These are phyloP conservation scores for Nylanderia fulva DNA, from an alignment of 1,140 invertebrate species.

Conservation along the genomic window DNA sequence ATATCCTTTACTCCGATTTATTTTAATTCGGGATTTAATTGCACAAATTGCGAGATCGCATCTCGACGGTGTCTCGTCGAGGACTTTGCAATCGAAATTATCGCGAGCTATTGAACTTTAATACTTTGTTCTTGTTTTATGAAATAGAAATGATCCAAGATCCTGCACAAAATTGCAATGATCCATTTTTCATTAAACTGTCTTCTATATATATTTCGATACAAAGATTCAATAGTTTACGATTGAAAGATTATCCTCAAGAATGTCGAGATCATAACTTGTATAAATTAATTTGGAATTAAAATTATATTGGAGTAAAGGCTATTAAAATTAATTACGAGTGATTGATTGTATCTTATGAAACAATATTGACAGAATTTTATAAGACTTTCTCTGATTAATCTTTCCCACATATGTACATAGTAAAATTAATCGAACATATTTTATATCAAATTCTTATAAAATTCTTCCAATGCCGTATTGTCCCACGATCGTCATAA, in stretches of 20 bases:
- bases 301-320: background rate
- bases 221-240: background rate
- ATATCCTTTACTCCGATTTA: background rate
- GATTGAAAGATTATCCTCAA: background rate
- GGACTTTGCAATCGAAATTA: background rate
- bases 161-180: background rate
- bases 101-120: background rate
- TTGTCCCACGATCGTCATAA: too few species aligned
- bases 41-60: background rate
- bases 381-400: too few species aligned
- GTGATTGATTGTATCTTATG: too few species aligned
- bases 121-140: background rate
- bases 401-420: too few species aligned
- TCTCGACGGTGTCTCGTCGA: background rate
- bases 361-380: too few species aligned
- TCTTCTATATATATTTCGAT: too few species aligned
- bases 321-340: background rate
- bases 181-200: background rate
- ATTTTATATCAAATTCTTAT: too few species aligned
- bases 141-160: background rate
- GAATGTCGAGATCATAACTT: background rate
- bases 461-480: too few species aligned
- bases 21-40: conserved; percentile 8
- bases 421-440: too few species aligned
- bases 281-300: background rate